Base-by-base conservation (phyloP, 2,113 vertebrate species). In the Cyanoderma ruficeps region DNA sequence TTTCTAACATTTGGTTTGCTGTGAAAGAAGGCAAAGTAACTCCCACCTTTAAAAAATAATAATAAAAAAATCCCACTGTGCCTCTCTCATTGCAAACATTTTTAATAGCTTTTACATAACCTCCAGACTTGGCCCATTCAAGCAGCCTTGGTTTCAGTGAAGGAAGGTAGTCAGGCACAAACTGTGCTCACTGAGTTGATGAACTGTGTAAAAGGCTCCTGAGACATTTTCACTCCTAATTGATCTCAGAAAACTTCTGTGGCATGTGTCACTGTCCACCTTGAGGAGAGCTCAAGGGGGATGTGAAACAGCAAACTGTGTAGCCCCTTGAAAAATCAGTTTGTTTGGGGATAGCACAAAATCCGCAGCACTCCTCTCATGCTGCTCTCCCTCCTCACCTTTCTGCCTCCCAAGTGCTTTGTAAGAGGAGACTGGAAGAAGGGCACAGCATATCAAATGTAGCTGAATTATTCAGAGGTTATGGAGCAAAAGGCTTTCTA, bases 181-280 rank as follows among this genome's bases (percentile, higher is more conserved):
- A 69, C 55, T 63, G 39, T 68, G 44, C 85, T 95, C 21, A 17
- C 69, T 3, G 28, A 90, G 68, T 67, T 83, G 78, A 90, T 93
- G 91, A 95, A 90, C 88, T 96, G 88, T 85, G 56, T 53, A 67
- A 92, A 93, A 89, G 81, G 52, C 63, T 95, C 65, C 20, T 77
- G 91, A 93, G 83, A 91, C 37, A 15, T 74, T 96, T 92, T 90
- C 39, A 39, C 44, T 96, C 49, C 77, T 92, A 76, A 89, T 4
- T 80, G 80, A 78, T 77, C 33, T 33, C 59, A 91, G 70, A 84
- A 87, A 85, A 41, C 56, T 86, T 61, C 87, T 74, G n/a, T 94
- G 75, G 57, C 60, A 25, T 44, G 46, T 90, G 79, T 77, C 59
- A 31, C 50, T 35, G 39, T 52, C 65, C 68, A 83, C 82, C 91